Evolutionary conservation across 1,140 invertebrate species (phyloP).

Genomic region (Drosophila pruinosa): DNA sequence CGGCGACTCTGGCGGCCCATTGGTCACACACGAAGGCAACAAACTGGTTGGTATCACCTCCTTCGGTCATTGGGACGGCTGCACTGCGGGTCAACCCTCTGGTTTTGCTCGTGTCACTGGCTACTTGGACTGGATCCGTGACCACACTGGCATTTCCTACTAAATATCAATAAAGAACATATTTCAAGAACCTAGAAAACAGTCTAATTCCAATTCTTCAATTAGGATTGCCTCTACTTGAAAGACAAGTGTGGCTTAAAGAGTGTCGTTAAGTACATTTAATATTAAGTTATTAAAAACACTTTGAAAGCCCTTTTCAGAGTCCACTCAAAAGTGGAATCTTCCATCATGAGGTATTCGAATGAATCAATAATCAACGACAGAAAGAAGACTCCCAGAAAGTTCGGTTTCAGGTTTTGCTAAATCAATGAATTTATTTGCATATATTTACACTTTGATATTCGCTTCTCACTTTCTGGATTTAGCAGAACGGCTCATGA

Average conservation of each 20-base stretch:
- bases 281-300: not conserved
- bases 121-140: conserved; percentile 83
- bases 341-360: not conserved
- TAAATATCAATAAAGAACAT: not conserved
- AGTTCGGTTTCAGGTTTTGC: no score
- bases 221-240: not conserved
- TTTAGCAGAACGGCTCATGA: no score
- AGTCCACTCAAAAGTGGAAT: not conserved
- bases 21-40: conserved; percentile 79
- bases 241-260: not conserved
- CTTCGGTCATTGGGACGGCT: conserved; percentile 40
- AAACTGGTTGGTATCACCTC: conserved; percentile 83
- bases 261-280: not conserved
- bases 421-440: no score
- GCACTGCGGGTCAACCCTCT: conserved; percentile 63
- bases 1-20: conserved; percentile 85
- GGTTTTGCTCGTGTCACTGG: conserved; percentile 83
- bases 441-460: no score
- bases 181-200: not conserved
- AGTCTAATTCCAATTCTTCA: not conserved
- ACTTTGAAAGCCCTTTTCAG: no score
- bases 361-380: no score
- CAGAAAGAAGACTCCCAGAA: no score
- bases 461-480: no score
- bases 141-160: conserved; percentile 39